Conservation (phyloP, 1,140 invertebrate species). For the Megalonaias nervosa region DNA sequence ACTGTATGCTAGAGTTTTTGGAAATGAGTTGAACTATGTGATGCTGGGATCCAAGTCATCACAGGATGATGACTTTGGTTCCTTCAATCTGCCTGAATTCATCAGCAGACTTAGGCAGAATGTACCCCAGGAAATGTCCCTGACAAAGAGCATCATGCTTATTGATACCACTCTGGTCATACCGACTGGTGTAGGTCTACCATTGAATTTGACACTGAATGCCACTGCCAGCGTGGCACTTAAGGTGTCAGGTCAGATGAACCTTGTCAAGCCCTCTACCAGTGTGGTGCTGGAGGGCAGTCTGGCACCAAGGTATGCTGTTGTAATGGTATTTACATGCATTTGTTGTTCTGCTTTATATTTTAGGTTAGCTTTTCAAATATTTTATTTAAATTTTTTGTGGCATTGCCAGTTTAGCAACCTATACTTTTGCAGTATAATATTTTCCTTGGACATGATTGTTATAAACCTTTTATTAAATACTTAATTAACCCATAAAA, state of each 20-base stretch:
- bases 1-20: conserved; percentile 69
- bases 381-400: too few relatives aligned
- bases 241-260: conserved; percentile 79
- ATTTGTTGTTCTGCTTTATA: too few relatives aligned
- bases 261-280: conserved; percentile 78
- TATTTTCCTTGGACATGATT: too few relatives aligned
- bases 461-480: too few relatives aligned
- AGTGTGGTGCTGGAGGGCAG: conserved; percentile 60
- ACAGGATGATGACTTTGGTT: conserved; percentile 19
- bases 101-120: conserved; percentile 70
- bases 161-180: conserved; percentile 89
- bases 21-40: conserved; percentile 69
- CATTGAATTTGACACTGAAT: conserved; percentile 85
- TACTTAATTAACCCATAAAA: too few relatives aligned
- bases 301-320: conserved; percentile 49
- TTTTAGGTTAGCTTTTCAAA: too few relatives aligned
- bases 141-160: conserved; percentile 81
- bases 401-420: too few relatives aligned
- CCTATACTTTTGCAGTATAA: too few relatives aligned
- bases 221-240: conserved; percentile 89
- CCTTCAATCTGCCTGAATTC: conserved; percentile 72
- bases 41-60: conserved; percentile 73
- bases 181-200: conserved; percentile 86
- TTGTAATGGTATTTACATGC: not conserved
- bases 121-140: conserved; percentile 60